Evolutionary conservation across 2,113 vertebrate genomes (phyloP), one percentile per base, ranked within the genome.

Genomic region (Pelmatolapia mariae): DNA sequence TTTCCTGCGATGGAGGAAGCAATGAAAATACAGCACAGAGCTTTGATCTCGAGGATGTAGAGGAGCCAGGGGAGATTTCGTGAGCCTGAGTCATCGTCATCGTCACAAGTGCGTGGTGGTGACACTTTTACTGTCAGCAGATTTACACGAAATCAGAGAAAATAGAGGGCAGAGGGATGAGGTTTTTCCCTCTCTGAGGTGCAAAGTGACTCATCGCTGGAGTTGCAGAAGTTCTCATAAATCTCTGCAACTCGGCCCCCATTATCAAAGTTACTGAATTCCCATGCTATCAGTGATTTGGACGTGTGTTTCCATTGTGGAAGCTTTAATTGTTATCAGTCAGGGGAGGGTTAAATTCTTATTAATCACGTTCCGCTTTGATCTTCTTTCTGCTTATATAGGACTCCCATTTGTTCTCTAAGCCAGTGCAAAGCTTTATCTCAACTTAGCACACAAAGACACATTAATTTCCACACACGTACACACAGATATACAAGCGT

Each of bases 361-460:
- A 93, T 96, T 92, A 95, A 95, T 94, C 91, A 91, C 86, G 43
- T 82, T 85, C 43, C 57, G 57, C 92, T 96, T 95, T 96, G 91
- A 95, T 95, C 94, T 93, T 93, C 66, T 81, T 88, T 87, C 68
- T 88, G 91, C 88, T 92, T 90, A 91, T 89, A 89, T 57, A 57
- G 86, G 86, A 57, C 88, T 94, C 89, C 91, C 94, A 94, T 95
- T 96, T 95, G 92, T 93, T 93, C 89, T 84, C 87, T 86, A 80
- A 93, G 89, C 80, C 90, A 79, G 29, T 29, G 43, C 45, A 83
- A 84, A 84, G 85, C 85, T 92, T 94, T 91, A 92, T 94, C 94
- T 90, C 76, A 86, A 82, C 89, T 88, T 63, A 87, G 73, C 87
- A 91, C 90, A 93, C 87, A 90, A 84, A 88, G 81, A 86, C 90